These are phyloP conservation scores for Andrena flavipes DNA, from an alignment of 2,888 invertebrate species.

Conservation along the genomic window DNA sequence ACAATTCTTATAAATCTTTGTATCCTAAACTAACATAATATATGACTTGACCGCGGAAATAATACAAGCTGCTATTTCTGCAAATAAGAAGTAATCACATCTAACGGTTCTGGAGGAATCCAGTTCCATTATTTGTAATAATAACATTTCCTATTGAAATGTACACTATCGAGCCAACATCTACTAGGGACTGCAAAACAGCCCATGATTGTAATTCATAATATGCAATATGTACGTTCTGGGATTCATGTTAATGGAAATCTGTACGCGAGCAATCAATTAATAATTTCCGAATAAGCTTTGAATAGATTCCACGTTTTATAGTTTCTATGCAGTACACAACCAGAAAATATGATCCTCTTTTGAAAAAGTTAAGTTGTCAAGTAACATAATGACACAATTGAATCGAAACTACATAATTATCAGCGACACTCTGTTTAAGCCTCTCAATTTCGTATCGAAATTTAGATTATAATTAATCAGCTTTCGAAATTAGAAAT, in stretches of 20 bases:
- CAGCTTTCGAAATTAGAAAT: background rate
- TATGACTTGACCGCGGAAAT: background rate
- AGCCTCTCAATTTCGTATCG: background rate
- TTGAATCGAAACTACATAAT: background rate
- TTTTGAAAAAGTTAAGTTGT: background rate
- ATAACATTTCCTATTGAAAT: background rate
- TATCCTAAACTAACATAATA: too few species aligned
- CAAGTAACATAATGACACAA: background rate
- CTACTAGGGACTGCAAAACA: background rate
- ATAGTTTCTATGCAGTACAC: background rate
- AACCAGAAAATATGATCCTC: background rate
- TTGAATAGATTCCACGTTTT: background rate
- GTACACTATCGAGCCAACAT: background rate
- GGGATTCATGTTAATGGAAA: background rate
- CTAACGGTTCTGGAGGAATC: background rate
- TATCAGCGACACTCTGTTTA: background rate
- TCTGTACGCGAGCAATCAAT: background rate
- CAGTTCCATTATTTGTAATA: background rate
- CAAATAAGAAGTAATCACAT: background rate
- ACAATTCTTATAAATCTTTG: too few species aligned
- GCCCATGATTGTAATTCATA: slow-evolving; percentile 3
- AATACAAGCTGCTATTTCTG: background rate
- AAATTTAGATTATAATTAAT: slow-evolving; percentile 11
- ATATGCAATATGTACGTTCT: background rate
- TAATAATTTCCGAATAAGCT: background rate